Conservation (phyloP, 2,888 invertebrate species). For the Phyto melanocephala region DNA sequence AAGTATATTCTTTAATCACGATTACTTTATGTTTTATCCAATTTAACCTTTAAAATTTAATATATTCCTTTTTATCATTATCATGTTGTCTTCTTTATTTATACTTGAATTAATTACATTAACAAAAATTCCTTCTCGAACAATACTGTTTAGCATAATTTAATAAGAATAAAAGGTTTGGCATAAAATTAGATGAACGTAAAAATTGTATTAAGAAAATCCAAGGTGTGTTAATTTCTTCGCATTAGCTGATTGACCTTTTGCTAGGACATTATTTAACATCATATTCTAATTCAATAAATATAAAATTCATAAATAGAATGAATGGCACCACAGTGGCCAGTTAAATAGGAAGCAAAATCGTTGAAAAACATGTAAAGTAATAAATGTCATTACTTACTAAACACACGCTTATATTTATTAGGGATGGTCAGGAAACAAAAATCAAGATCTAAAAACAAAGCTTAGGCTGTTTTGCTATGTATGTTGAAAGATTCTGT, state of each 20-base stretch:
- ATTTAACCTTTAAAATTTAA: background rate
- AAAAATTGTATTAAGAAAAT: conserved; percentile 15
- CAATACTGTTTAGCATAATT: conserved; percentile 21
- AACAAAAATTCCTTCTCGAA: conserved; percentile 25
- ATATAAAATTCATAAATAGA: background rate
- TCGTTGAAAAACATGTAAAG: background rate
- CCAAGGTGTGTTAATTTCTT: conserved; percentile 42
- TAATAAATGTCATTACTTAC: background rate
- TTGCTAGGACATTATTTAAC: conserved; percentile 28
- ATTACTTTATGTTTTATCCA: background rate
- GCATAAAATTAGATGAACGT: conserved; percentile 24
- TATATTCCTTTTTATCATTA: background rate
- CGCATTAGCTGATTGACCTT: conserved; percentile 50
- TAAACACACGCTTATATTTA: background rate
- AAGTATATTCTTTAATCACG: no score
- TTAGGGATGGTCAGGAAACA: background rate
- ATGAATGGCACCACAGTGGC: background rate
- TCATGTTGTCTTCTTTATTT: background rate
- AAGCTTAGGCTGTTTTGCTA: no score
- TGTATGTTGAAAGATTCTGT: no score
- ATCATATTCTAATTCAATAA: conserved; percentile 33
- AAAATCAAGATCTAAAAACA: no score
- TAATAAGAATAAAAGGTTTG: conserved; percentile 43
- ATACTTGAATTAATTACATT: conserved; percentile 28
- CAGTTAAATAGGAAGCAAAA: background rate